Evolutionary conservation across 1,140 invertebrate genomes (phyloP).

Genomic region (Diorhabda sublineata): DNA sequence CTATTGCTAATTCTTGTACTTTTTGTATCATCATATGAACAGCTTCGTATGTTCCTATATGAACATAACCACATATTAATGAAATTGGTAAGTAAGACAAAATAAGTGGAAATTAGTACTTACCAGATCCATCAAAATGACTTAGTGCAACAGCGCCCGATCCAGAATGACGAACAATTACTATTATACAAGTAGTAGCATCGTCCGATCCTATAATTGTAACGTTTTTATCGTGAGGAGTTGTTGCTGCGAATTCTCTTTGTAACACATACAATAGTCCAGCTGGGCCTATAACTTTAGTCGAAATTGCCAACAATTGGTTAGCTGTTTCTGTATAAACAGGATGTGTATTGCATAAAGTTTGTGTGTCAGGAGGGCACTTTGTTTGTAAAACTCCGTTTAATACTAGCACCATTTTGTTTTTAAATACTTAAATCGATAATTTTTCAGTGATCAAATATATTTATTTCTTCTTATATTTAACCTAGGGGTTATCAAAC

Average conservation of each 20-base stretch:
- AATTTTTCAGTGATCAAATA: too few species aligned
- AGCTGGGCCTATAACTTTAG: constrained; percentile 74
- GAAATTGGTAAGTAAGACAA: too few species aligned
- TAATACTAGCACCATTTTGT: constrained; percentile 79
- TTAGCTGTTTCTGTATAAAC: constrained; percentile 78
- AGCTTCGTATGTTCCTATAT: constrained; percentile 69
- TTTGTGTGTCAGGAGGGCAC: constrained; percentile 73
- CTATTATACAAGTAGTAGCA: constrained; percentile 89
- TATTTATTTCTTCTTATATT: too few species aligned
- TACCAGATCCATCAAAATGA: constrained; percentile 82
- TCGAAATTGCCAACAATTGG: constrained; percentile 69
- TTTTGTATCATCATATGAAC: constrained; percentile 72
- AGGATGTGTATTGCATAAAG: constrained; percentile 73
- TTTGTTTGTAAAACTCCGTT: constrained; percentile 83
- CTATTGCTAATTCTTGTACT: constrained; percentile 77
- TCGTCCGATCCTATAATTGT: constrained; percentile 89
- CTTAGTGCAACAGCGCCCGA: constrained; percentile 84
- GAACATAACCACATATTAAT: background rate
- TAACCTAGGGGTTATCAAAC: too few species aligned
- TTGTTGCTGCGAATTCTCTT: constrained; percentile 83
- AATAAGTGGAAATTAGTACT: background rate
- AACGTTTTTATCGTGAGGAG: constrained; percentile 88
- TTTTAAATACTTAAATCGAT: background rate
- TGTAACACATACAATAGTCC: constrained; percentile 86
- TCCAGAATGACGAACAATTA: constrained; percentile 84